Conservation (phyloP, 2,888 invertebrate species). For the Exephanes ischioxanthus region DNA sequence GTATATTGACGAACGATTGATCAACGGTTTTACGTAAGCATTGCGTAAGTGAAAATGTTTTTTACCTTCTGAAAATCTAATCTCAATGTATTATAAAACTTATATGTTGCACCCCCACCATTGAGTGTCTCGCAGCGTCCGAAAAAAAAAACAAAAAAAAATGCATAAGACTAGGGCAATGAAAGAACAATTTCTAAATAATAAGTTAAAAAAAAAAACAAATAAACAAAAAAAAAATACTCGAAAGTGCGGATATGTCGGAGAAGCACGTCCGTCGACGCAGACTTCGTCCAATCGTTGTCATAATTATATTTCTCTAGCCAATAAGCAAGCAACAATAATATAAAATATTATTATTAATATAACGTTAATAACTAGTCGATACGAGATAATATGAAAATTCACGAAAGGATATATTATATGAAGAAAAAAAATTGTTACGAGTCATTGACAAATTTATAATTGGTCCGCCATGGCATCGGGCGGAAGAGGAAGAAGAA, state of each 20-base stretch:
- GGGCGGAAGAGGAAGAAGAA: not conserved
- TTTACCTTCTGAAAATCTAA: slow-evolving; percentile 72
- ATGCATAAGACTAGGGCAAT: not conserved
- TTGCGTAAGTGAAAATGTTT: slow-evolving; percentile 73
- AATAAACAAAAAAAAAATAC: not conserved
- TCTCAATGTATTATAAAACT: slow-evolving; percentile 75
- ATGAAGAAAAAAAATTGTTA: slow-evolving; percentile 50
- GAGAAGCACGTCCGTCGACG: slow-evolving; percentile 4
- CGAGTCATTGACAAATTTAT: slow-evolving; percentile 40
- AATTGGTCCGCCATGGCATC: slow-evolving; percentile 16
- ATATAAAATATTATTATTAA: slow-evolving; percentile 44
- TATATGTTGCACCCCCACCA: slow-evolving; percentile 75
- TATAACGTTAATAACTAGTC: slow-evolving; percentile 33
- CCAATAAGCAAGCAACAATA: slow-evolving; percentile 49
- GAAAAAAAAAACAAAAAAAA: slow-evolving; percentile 13
- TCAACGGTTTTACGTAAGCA: slow-evolving; percentile 72
- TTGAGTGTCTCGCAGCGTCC: slow-evolving; percentile 71
- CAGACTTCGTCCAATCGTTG: slow-evolving; percentile 16
- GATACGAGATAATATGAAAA: slow-evolving; percentile 20
- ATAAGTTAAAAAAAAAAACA: not conserved
- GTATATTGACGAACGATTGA: slow-evolving; percentile 72
- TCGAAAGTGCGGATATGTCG: slow-evolving; percentile 9
- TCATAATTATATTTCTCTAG: slow-evolving; percentile 44
- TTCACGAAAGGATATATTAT: slow-evolving; percentile 22
- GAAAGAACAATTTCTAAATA: not conserved